A percentile compares a stretch with the other conserved stretches of the same genome.
phyloP scores from a whole-genome alignment of 2,797 vertebrate species.

The Trachurus trachurus region DNA sequence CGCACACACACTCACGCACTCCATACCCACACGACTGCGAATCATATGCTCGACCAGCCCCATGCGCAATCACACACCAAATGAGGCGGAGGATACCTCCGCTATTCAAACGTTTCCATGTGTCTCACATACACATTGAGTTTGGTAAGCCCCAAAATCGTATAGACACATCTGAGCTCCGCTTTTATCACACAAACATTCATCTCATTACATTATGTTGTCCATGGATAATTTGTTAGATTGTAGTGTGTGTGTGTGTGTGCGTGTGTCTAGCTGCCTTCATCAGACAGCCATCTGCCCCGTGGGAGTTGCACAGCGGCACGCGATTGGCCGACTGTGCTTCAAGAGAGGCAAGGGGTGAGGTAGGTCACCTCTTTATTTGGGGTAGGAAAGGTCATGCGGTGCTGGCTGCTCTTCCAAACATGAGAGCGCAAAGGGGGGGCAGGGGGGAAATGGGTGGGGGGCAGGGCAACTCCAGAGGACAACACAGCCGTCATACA shows the following conservation, averaged over 20 bases:
- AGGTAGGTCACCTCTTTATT: slow-evolving; percentile 75
- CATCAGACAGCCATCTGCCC: slow-evolving; percentile 79
- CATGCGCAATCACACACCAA: slow-evolving; percentile 48
- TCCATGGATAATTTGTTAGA: slow-evolving; percentile 16
- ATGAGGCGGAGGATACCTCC: slow-evolving; percentile 55
- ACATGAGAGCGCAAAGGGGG: slow-evolving; percentile 45
- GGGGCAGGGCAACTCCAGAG: slow-evolving; percentile 23
- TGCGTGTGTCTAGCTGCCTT: slow-evolving; percentile 33
- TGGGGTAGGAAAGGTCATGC: slow-evolving; percentile 77
- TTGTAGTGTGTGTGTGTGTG: slow-evolving; percentile 17
- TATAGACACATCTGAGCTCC: background rate
- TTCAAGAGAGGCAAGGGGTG: slow-evolving; percentile 50
- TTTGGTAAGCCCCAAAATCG: slow-evolving; percentile 23
- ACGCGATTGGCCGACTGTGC: slow-evolving; percentile 63
- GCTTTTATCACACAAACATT: slow-evolving; percentile 12
- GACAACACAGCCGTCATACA: slow-evolving; percentile 53
- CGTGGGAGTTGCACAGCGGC: slow-evolving; percentile 60
- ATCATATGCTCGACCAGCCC: slow-evolving; percentile 44
- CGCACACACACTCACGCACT: slow-evolving; percentile 14
- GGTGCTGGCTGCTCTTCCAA: slow-evolving; percentile 70
- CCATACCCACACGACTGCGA: slow-evolving; percentile 22
- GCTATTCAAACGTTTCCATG: slow-evolving; percentile 29
- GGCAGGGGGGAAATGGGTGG: background rate
- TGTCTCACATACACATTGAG: slow-evolving; percentile 21
- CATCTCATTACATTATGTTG: background rate